A percentile compares a stretch with the other conserved stretches of the same genome.
phyloP scores from a whole-genome alignment of 2,797 vertebrate genomes.

The Coregonus sp. region DNA sequence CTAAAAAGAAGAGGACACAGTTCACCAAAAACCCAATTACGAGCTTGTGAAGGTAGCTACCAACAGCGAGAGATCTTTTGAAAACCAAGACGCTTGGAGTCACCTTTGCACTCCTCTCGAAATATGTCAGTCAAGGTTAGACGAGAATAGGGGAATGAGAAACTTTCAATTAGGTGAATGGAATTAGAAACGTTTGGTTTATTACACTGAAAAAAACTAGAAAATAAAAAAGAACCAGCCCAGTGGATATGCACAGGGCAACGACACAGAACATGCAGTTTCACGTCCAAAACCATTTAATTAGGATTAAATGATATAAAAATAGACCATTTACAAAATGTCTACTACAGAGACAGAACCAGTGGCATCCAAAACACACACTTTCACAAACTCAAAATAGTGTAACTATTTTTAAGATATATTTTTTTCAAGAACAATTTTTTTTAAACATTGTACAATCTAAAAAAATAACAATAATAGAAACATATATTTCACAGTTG shows the following conservation, averaged over 20 bases:
- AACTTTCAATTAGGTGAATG: conserved; percentile 37
- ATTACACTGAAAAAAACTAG: conserved; percentile 65
- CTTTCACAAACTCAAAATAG: conserved; percentile 53
- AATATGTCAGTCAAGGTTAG: not conserved
- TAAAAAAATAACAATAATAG: conserved; percentile 21
- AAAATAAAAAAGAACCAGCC: conserved; percentile 43
- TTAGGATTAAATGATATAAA: conserved; percentile 71
- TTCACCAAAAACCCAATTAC: conserved; percentile 68
- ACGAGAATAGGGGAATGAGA: conserved; percentile 27
- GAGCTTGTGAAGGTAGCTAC: conserved; percentile 45
- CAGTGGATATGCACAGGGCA: conserved; percentile 39
- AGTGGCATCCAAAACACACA: conserved; percentile 46
- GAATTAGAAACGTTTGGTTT: conserved; percentile 62
- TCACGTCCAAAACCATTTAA: conserved; percentile 56
- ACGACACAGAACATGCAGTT: conserved; percentile 53
- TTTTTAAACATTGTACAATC: conserved; percentile 27
- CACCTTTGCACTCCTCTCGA: conserved; percentile 37
- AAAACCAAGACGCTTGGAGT: conserved; percentile 46
- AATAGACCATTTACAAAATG: conserved; percentile 76
- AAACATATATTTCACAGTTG: conserved; percentile 78
- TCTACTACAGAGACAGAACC: conserved; percentile 62
- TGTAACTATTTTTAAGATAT: conserved; percentile 49
- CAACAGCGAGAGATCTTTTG: conserved; percentile 44
- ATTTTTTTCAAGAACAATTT: conserved; percentile 25
- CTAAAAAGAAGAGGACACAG: conserved; percentile 42